Evolutionary conservation across 2,888 invertebrate species (phyloP).

Genomic region (Strigamia crassipes): DNA sequence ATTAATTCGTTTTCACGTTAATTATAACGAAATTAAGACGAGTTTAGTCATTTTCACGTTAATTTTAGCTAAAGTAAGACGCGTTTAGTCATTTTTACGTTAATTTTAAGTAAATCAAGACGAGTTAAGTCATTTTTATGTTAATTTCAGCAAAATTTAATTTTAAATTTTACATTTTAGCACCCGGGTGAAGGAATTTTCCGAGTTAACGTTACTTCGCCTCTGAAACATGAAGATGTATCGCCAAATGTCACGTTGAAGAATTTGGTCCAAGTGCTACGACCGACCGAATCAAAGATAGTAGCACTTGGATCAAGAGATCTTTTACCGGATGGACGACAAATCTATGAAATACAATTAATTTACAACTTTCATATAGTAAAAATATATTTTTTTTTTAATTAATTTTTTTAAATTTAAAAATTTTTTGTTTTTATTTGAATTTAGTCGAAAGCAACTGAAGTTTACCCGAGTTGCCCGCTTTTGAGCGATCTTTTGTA

Average conservation of each 20-base stretch:
- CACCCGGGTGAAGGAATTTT: conserved; percentile 76
- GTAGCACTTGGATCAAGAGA: conserved; percentile 78
- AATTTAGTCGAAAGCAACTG: conserved; percentile 71
- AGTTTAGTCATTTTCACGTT: no score
- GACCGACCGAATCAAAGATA: conserved; percentile 78
- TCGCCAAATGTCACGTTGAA: conserved; percentile 76
- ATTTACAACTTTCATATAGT: conserved; percentile 81
- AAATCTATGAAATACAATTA: conserved; percentile 87
- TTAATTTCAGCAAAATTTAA: no score
- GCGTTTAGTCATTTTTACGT: no score
- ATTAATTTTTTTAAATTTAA: conserved; percentile 25
- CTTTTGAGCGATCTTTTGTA: conserved; percentile 85
- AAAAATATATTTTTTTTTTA: conserved; percentile 44
- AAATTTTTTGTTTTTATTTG: no score
- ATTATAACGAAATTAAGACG: background rate
- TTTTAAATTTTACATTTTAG: conserved; percentile 57
- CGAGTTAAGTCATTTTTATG: no score
- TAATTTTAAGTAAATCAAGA: no score
- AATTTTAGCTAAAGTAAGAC: no score
- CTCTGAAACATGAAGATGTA: conserved; percentile 77
- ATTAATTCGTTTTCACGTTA: background rate
- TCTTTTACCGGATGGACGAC: conserved; percentile 81
- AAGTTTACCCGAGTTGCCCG: conserved; percentile 78
- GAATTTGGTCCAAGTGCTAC: conserved; percentile 67
- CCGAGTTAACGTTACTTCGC: conserved; percentile 70